phyloP scores from a whole-genome alignment of 2,797 vertebrate species.

The Gambusia yucatana region DNA sequence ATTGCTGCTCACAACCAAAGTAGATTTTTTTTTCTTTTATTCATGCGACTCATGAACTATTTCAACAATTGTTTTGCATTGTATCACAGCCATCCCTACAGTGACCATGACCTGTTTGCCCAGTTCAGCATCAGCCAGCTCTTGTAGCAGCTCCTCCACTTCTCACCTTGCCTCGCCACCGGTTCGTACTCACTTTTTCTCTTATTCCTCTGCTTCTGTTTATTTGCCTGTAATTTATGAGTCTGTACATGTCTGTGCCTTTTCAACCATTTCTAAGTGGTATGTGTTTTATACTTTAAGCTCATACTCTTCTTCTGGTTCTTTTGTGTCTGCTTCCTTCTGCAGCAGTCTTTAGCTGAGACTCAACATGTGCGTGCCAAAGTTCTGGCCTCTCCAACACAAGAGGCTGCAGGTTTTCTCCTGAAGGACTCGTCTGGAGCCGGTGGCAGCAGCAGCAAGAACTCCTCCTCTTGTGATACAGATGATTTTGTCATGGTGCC shows the following conservation, averaged over 20 bases:
- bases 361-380: conserved; percentile 90
- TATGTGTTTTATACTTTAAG: not conserved
- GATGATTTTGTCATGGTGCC: conserved; percentile 99
- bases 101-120: conserved; percentile 95
- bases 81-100: conserved; percentile 79
- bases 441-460: conserved; percentile 93
- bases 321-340: conserved; percentile 7
- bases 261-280: conserved; percentile 1
- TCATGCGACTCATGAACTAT: not conserved
- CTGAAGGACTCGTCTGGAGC: conserved; percentile 88
- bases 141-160: conserved; percentile 96
- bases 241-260: not conserved
- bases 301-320: not conserved
- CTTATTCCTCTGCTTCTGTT: not conserved
- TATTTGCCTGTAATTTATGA: not conserved
- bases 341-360: conserved; percentile 91
- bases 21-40: not conserved
- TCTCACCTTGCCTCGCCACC: conserved; percentile 96
- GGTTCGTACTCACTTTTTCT: conserved; percentile 71
- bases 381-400: conserved; percentile 86
- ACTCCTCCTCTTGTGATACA: conserved; percentile 94
- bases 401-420: conserved; percentile 86
- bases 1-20: not conserved
- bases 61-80: conserved; percentile 24
- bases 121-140: conserved; percentile 94